Conservation (phyloP, 1,140 invertebrate genomes). For the Drosophila grimshawi region DNA sequence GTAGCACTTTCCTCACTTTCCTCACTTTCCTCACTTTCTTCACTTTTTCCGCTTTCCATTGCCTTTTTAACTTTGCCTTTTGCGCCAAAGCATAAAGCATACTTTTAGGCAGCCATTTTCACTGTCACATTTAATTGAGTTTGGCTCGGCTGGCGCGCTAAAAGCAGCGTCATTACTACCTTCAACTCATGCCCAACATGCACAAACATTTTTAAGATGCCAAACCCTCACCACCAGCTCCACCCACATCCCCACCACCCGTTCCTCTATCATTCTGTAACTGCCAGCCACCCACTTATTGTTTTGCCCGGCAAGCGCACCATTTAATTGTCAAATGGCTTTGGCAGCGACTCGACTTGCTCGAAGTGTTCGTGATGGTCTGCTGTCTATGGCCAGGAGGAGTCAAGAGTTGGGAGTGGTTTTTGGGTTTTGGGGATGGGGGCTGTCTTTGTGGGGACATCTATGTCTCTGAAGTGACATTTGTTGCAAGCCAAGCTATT, state of each 20-base stretch:
- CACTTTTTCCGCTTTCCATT: neutral
- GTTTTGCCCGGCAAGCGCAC: constrained; percentile 50
- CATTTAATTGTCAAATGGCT: constrained; percentile 81
- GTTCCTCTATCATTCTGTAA: constrained; percentile 2
- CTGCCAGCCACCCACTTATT: constrained; percentile 9
- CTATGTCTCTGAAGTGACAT: constrained; percentile 49
- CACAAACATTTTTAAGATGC: constrained; percentile 73
- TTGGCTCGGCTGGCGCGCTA: constrained; percentile 66
- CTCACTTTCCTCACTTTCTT: neutral
- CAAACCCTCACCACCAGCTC: constrained; percentile 16
- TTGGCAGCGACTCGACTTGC: constrained; percentile 37
- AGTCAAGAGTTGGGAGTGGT: neutral
- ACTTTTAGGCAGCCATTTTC: constrained; percentile 79
- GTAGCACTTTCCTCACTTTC: neutral
- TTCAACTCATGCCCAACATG: constrained; percentile 11
- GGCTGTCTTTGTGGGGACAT: neutral
- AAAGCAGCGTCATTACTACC: constrained; percentile 79
- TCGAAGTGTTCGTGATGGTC: neutral
- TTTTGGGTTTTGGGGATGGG: neutral
- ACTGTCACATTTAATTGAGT: constrained; percentile 83
- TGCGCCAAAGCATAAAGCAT: constrained; percentile 60
- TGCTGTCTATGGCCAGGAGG: neutral
- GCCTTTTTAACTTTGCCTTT: constrained; percentile 17
- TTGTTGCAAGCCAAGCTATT: constrained; percentile 59
- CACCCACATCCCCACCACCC: neutral